Evolutionary conservation across 2,888 invertebrate genomes (phyloP).

Genomic region (Tinea pellionella): DNA sequence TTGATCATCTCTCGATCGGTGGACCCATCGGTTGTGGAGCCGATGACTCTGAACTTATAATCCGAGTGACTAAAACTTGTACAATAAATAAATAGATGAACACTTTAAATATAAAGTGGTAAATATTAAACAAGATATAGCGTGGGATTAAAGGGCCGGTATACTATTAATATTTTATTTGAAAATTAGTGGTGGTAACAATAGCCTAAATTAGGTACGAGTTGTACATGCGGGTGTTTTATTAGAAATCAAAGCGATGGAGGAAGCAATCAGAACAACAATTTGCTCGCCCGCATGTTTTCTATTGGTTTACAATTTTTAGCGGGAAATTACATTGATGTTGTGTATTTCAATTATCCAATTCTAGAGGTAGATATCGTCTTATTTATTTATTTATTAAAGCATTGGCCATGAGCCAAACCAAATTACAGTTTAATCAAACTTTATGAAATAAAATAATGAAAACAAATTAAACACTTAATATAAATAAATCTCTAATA

Average conservation of each 20-base stretch:
- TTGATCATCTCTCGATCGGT: too few relatives aligned
- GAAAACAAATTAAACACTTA: too few relatives aligned
- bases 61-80: background rate
- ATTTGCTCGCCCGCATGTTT: constrained; percentile 1
- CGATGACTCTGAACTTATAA: too few relatives aligned
- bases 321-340: background rate
- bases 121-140: background rate
- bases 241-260: constrained; percentile 23
- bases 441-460: too few relatives aligned
- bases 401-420: too few relatives aligned
- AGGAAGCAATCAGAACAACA: background rate
- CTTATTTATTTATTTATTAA: too few relatives aligned
- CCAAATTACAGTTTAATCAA: too few relatives aligned
- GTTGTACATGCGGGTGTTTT: constrained; percentile 20
- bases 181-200: background rate
- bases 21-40: too few relatives aligned
- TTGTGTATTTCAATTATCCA: too few relatives aligned
- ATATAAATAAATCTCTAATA: too few relatives aligned
- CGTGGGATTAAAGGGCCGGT: background rate
- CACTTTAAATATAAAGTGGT: background rate
- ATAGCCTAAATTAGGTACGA: constrained; percentile 1
- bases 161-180: background rate
- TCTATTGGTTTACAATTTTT: background rate
- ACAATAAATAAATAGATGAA: background rate
- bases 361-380: too few relatives aligned